Evolutionary conservation across 2,888 invertebrate genomes (phyloP).

Genomic region (Dione juno): DNA sequence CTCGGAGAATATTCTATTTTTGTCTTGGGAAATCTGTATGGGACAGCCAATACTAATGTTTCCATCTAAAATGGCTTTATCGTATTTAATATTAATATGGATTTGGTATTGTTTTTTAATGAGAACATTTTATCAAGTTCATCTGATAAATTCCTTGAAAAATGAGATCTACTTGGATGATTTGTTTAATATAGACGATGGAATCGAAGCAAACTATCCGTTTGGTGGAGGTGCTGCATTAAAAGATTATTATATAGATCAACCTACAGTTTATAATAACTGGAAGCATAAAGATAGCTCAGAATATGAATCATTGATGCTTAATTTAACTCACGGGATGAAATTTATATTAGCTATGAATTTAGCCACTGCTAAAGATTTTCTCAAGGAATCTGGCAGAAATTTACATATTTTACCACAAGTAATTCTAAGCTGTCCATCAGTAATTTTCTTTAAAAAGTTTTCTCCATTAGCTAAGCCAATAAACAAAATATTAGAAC

Average conservation of each 20-base stretch:
- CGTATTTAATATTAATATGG: conserved; percentile 62
- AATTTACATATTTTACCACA: conserved; percentile 59
- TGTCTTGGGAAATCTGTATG: conserved; percentile 59
- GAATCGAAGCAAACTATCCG: conserved; percentile 57
- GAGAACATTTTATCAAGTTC: conserved; percentile 70
- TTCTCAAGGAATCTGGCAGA: conserved; percentile 51
- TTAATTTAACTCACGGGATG: conserved; percentile 57
- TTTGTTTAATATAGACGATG: conserved; percentile 62
- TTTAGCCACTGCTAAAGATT: conserved; percentile 53
- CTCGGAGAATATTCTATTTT: conserved; percentile 50
- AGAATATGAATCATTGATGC: conserved; percentile 54
- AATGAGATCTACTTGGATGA: conserved; percentile 59
- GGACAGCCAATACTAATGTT: conserved; percentile 59
- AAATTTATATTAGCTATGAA: conserved; percentile 67
- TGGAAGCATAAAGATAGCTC: conserved; percentile 57
- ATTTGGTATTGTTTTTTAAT: conserved; percentile 68
- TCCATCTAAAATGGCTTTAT: conserved; percentile 57
- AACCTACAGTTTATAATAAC: conserved; percentile 58
- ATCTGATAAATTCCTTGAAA: conserved; percentile 66
- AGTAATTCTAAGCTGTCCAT: conserved; percentile 58
- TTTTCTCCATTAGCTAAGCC: conserved; percentile 61
- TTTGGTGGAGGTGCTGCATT: conserved; percentile 66
- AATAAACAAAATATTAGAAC: conserved; percentile 56
- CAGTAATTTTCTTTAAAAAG: conserved; percentile 68
- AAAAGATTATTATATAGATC: conserved; percentile 64